phyloP scores from a whole-genome alignment of 2,113 vertebrate species.

The Emydocephalus ijimae region DNA sequence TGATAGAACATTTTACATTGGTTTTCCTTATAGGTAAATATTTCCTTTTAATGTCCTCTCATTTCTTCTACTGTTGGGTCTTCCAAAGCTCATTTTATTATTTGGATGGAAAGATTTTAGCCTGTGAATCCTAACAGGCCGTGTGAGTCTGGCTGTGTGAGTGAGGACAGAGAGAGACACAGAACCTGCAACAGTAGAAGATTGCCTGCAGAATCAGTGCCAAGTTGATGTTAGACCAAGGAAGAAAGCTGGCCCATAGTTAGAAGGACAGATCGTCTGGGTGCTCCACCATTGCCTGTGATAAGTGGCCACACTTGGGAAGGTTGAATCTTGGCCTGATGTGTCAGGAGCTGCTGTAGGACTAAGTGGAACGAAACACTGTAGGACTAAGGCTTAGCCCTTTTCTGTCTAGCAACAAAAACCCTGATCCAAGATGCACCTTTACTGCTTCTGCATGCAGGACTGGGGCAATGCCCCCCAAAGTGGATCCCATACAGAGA shows the following conservation, averaged over 20 bases:
- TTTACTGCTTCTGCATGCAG: not conserved
- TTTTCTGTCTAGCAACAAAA: not conserved
- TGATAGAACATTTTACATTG: too few species aligned
- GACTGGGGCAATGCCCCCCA: conserved; percentile 4
- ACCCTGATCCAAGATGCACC: not conserved
- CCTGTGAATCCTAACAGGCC: not conserved
- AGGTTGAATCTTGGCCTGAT: not conserved
- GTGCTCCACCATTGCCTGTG: not conserved
- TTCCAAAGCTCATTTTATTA: not conserved
- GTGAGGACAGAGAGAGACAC: not conserved
- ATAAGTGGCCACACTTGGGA: not conserved
- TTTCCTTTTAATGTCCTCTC: not conserved
- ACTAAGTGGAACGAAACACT: not conserved
- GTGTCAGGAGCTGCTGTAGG: not conserved
- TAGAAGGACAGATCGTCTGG: not conserved
- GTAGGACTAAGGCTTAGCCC: not conserved
- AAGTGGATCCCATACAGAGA: conserved; percentile 2
- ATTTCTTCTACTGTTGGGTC: not conserved
- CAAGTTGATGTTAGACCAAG: not conserved
- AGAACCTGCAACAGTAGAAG: not conserved
- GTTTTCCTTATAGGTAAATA: not conserved
- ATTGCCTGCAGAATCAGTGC: not conserved
- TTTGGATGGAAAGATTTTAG: not conserved
- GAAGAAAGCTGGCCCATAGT: not conserved
- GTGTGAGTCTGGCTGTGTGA: not conserved